Evolutionary conservation across 2,797 vertebrate genomes (phyloP).

Genomic region (Melanitta fusca): DNA sequence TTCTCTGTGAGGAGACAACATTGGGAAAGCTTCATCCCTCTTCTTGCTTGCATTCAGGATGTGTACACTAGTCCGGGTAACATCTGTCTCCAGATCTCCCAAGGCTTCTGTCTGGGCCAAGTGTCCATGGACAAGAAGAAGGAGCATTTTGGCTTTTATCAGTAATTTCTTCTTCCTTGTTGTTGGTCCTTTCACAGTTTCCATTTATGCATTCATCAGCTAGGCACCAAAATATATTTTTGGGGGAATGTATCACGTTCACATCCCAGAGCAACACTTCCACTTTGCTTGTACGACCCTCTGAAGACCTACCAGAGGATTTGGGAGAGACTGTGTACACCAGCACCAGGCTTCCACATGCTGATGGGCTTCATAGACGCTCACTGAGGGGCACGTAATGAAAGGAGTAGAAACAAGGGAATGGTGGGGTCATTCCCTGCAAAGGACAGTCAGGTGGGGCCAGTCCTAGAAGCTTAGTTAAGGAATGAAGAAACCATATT

Average conservation of each 20-base stretch:
- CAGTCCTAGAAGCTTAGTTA: not conserved
- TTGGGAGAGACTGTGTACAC: not conserved
- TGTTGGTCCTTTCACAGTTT: not conserved
- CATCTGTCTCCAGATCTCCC: not conserved
- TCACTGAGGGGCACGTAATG: not conserved
- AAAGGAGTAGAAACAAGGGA: not conserved
- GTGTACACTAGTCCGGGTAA: not conserved
- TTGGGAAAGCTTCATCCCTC: not conserved
- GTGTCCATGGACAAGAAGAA: not conserved
- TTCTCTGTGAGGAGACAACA: not conserved
- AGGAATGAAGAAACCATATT: not conserved
- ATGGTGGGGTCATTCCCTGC: not conserved
- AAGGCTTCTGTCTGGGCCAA: not conserved
- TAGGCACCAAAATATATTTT: not conserved
- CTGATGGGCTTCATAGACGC: accelerated
- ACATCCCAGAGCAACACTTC: not conserved
- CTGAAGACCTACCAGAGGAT: not conserved
- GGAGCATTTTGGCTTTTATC: not conserved
- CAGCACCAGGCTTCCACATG: not conserved
- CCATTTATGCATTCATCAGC: not conserved
- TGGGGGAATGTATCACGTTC: not conserved
- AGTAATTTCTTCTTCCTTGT: not conserved
- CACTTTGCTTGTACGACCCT: not conserved
- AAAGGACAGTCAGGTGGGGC: not conserved
- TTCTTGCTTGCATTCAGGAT: not conserved